A percentile compares a stretch with the other conserved stretches of the same genome.
phyloP scores from a whole-genome alignment of 2,888 invertebrate genomes.

The Tillus elongatus region DNA sequence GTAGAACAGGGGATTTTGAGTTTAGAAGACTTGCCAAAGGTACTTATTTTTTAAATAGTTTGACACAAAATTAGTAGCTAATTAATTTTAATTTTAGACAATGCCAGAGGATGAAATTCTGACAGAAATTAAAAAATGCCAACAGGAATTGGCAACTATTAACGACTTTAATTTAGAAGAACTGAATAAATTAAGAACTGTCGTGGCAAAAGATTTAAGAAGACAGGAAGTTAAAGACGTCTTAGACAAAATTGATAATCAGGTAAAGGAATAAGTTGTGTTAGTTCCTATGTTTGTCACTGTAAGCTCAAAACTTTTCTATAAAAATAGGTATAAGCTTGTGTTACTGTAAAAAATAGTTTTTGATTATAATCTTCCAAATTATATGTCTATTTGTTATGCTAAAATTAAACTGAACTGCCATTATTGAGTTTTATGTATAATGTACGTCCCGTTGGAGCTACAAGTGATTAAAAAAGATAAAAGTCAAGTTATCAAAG shows the following conservation, averaged over 20 bases:
- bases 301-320: too few species aligned
- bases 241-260: conserved; percentile 37
- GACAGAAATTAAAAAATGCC: conserved; percentile 78
- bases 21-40: conserved; percentile 55
- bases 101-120: conserved; percentile 80
- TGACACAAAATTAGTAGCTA: not conserved
- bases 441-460: too few species aligned
- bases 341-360: too few species aligned
- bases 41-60: conserved; percentile 28
- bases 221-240: conserved; percentile 37
- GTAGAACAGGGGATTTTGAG: conserved; percentile 80
- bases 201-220: conserved; percentile 34
- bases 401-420: too few species aligned
- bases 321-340: too few species aligned
- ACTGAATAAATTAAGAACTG: conserved; percentile 32
- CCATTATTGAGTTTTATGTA: too few species aligned
- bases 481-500: too few species aligned
- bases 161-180: conserved; percentile 63
- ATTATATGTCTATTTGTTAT: too few species aligned
- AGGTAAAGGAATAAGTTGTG: too few species aligned
- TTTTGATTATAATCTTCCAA: too few species aligned
- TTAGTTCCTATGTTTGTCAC: too few species aligned
- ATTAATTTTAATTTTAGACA: conserved; percentile 14
- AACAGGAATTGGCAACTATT: conserved; percentile 67
- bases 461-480: too few species aligned